These are phyloP conservation scores for Eupelmus urozonus DNA, from an alignment of 2,888 invertebrate genomes.

Conservation along the genomic window DNA sequence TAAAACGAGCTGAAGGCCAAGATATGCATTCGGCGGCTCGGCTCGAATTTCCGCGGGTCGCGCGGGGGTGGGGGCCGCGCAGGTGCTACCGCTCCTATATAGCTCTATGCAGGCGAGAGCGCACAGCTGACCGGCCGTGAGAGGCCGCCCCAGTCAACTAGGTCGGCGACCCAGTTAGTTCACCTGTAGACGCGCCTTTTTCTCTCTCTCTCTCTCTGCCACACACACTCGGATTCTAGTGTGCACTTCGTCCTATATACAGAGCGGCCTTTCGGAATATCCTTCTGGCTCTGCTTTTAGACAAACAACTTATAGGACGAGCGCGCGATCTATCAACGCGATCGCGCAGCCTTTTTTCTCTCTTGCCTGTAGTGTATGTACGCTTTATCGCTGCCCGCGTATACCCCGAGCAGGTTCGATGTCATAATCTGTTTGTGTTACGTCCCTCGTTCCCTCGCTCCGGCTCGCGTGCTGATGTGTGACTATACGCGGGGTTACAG, in stretches of 20 bases:
- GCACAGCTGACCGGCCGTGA: conserved; percentile 44
- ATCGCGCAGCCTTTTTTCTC: too few species aligned
- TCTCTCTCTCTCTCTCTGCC: conserved; percentile 14
- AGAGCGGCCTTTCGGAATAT: conserved; percentile 2
- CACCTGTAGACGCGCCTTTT: conserved; percentile 66
- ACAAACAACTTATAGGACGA: neutral
- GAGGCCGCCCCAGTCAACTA: conserved; percentile 63
- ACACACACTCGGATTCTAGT: neutral
- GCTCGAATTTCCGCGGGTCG: conserved; percentile 23
- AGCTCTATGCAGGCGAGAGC: neutral
- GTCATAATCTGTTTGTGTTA: conserved; percentile 21
- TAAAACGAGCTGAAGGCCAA: conserved; percentile 43
- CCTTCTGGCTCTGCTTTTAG: conserved; percentile 2
- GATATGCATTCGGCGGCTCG: conserved; percentile 42
- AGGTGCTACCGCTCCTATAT: too few species aligned
- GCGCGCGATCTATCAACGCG: too few species aligned
- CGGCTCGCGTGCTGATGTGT: neutral
- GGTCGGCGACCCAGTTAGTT: conserved; percentile 72
- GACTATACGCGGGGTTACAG: neutral
- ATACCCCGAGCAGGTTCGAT: too few species aligned
- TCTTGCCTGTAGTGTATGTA: too few species aligned
- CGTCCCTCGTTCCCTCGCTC: neutral
- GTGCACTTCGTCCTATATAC: neutral
- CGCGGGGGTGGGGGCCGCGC: too few species aligned
- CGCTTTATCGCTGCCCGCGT: too few species aligned